These are phyloP conservation scores for Xenopus borealis DNA, from an alignment of 2,113 vertebrate species.

Conservation along the genomic window DNA sequence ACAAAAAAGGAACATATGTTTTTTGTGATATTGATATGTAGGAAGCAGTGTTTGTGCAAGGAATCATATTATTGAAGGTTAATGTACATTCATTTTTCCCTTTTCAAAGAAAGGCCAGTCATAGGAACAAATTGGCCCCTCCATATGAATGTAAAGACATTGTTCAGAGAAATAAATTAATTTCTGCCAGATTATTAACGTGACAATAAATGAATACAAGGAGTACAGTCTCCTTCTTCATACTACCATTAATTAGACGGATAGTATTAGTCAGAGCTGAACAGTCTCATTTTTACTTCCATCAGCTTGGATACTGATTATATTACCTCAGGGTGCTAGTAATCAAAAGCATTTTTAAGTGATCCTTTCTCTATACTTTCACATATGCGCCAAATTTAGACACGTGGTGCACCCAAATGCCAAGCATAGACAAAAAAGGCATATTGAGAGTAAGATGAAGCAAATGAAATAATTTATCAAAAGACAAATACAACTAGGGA, in stretches of 20 bases:
- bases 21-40: background rate
- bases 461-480: no score
- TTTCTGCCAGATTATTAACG: conserved; percentile 1
- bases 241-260: conserved; percentile 30
- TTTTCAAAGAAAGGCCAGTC: background rate
- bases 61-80: conserved; percentile 1
- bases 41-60: background rate
- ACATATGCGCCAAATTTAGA: background rate
- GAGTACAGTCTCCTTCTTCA: conserved; percentile 8
- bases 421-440: no score
- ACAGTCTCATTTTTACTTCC: conserved; percentile 37
- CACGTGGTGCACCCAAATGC: background rate
- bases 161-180: background rate
- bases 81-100: background rate
- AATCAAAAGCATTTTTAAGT: conserved; percentile 19
- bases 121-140: background rate
- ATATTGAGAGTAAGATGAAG: no score
- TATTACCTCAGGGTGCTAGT: conserved; percentile 7
- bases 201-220: conserved; percentile 30
- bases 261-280: conserved; percentile 35
- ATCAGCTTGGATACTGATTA: conserved; percentile 30
- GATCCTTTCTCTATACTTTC: conserved; percentile 4
- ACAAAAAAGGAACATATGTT: no score
- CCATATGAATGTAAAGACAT: background rate
- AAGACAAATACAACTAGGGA: no score